These are phyloP conservation scores for Thymallus thymallus DNA, from an alignment of 2,113 vertebrate genomes.

Conservation along the genomic window DNA sequence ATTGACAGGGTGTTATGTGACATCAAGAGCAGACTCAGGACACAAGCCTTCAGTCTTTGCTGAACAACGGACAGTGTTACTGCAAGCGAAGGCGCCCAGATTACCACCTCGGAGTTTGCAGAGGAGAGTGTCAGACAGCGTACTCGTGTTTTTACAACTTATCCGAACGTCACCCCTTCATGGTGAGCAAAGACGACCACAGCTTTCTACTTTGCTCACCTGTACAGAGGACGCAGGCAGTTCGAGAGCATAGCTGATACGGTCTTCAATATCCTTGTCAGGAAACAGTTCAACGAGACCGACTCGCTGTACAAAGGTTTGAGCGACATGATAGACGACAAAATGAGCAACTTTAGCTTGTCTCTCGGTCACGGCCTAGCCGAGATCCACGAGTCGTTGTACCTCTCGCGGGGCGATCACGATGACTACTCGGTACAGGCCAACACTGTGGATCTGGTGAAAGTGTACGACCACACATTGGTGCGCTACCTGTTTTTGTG, in stretches of 20 bases:
- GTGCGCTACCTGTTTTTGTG: background rate
- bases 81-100: background rate
- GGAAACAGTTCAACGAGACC: background rate
- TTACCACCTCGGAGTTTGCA: accelerated
- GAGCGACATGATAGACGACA: background rate
- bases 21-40: background rate
- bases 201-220: background rate
- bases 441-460: background rate
- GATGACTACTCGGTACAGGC: background rate
- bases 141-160: background rate
- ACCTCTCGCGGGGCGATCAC: background rate
- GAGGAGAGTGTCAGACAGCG: background rate
- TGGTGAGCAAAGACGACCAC: background rate
- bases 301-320: background rate
- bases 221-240: background rate
- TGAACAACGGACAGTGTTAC: background rate
- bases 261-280: background rate
- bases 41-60: background rate
- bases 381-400: background rate
- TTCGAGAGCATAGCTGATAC: background rate
- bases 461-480: background rate
- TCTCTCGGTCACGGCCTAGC: background rate
- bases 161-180: background rate
- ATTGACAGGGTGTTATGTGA: background rate
- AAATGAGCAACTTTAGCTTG: background rate